Evolutionary conservation across 2,797 vertebrate species (phyloP).

Genomic region (Garrulus glandarius): DNA sequence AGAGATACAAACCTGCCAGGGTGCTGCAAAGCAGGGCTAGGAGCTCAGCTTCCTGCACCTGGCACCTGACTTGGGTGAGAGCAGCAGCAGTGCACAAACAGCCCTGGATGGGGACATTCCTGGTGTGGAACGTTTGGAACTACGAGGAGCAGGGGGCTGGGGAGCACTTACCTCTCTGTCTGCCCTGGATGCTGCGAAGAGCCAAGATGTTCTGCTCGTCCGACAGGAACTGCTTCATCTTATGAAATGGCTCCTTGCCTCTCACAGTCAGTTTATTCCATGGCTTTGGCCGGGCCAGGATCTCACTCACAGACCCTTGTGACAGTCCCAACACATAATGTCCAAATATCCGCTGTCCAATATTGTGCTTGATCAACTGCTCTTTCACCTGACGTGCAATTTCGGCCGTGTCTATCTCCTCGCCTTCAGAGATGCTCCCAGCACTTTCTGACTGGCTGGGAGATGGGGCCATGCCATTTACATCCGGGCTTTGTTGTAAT

Average conservation of each 20-base stretch:
- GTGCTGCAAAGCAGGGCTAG: background rate
- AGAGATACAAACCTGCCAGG: background rate
- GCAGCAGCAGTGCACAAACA: background rate
- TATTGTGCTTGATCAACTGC: slow-evolving; percentile 98
- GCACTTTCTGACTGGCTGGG: slow-evolving; percentile 92
- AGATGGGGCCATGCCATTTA: slow-evolving; percentile 89
- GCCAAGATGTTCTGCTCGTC: slow-evolving; percentile 97
- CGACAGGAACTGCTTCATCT: slow-evolving; percentile 98
- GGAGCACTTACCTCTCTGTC: slow-evolving; percentile 86
- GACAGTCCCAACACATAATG: slow-evolving; percentile 96
- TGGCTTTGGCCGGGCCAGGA: slow-evolving; percentile 87
- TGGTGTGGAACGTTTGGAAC: background rate
- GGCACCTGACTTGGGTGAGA: background rate
- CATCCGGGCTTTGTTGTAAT: slow-evolving; percentile 89
- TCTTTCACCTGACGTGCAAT: slow-evolving; percentile 97
- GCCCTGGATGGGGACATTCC: background rate
- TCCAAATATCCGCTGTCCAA: slow-evolving; percentile 95
- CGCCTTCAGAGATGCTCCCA: slow-evolving; percentile 88
- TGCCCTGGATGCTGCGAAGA: slow-evolving; percentile 94
- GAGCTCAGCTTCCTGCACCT: background rate
- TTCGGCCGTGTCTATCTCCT: slow-evolving; percentile 96
- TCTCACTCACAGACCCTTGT: slow-evolving; percentile 95
- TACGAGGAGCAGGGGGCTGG: background rate
- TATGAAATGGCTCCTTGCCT: slow-evolving; percentile 97
- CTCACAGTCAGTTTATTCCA: slow-evolving; percentile 88